These are phyloP conservation scores for Andrena praecox DNA, from an alignment of 2,888 invertebrate species.

Conservation along the genomic window DNA sequence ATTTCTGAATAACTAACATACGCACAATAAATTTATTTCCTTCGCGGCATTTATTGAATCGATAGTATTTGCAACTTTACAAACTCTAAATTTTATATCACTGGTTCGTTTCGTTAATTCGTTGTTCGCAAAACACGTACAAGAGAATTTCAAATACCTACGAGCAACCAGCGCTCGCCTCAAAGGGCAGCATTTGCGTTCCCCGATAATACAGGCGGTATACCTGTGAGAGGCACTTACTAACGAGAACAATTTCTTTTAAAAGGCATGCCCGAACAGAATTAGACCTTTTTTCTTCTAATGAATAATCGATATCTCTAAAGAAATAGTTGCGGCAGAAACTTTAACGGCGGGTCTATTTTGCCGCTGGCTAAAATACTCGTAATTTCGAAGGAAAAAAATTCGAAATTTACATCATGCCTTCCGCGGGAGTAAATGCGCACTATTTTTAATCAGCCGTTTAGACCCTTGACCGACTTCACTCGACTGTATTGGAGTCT, in stretches of 20 bases:
- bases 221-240: conserved; percentile 52
- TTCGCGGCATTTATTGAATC: too few relatives aligned
- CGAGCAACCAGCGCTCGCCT: conserved; percentile 42
- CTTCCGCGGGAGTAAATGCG: neutral
- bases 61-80: too few relatives aligned
- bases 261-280: conserved; percentile 25
- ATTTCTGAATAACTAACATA: too few relatives aligned
- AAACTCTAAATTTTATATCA: conserved; percentile 20
- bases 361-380: neutral
- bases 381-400: neutral
- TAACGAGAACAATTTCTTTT: conserved; percentile 49
- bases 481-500: conserved; percentile 7
- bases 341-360: neutral
- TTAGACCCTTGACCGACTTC: conserved; percentile 19
- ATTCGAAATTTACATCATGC: conserved; percentile 3
- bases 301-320: conserved; percentile 30
- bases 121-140: conserved; percentile 23
- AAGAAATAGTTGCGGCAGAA: conserved; percentile 12
- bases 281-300: conserved; percentile 9
- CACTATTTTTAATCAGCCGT: conserved; percentile 31
- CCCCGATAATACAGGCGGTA: conserved; percentile 53
- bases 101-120: conserved; percentile 35
- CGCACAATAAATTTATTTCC: too few relatives aligned
- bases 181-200: conserved; percentile 51
- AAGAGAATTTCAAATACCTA: conserved; percentile 53